phyloP scores from a whole-genome alignment of 2,888 invertebrate genomes.

The Trachelus stipa region DNA sequence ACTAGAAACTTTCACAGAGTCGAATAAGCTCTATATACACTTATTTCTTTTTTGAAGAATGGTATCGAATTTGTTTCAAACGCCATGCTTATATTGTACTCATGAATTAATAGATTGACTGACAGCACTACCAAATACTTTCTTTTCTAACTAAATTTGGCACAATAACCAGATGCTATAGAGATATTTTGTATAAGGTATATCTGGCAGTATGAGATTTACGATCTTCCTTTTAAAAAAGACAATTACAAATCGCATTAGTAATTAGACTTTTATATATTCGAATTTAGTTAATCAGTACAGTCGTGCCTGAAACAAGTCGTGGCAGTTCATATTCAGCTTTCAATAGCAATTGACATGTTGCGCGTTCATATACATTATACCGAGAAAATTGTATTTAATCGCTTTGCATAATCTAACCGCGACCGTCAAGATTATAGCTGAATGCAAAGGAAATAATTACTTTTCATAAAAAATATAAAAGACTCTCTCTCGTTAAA shows the following conservation, averaged over 20 bases:
- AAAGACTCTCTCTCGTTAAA: not conserved
- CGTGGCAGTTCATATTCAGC: constrained; percentile 12
- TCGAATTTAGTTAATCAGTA: constrained; percentile 4
- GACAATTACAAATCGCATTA: constrained; percentile 1
- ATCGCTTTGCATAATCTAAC: not conserved
- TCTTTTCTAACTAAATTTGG: constrained; percentile 11
- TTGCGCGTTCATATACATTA: constrained; percentile 7
- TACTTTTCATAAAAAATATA: constrained; percentile 6
- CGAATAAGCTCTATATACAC: constrained; percentile 4
- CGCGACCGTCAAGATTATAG: not conserved
- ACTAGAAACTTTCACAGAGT: constrained; percentile 2
- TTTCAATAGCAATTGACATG: constrained; percentile 8
- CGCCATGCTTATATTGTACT: not conserved
- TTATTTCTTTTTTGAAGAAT: not conserved
- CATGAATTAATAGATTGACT: not conserved
- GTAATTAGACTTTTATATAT: constrained; percentile 4
- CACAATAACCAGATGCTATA: constrained; percentile 11
- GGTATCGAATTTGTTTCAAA: not conserved
- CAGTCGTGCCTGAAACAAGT: constrained; percentile 21
- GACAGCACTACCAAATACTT: not conserved
- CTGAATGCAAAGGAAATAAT: not conserved
- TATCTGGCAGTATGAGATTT: not conserved
- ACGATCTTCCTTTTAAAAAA: not conserved
- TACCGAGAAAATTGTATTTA: constrained; percentile 1
- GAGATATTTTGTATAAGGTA: not conserved